Evolutionary conservation across 37 sponge, comb jelly and placozoan genomes (phyloP).

Genomic region (Aplysina aerophoba): DNA sequence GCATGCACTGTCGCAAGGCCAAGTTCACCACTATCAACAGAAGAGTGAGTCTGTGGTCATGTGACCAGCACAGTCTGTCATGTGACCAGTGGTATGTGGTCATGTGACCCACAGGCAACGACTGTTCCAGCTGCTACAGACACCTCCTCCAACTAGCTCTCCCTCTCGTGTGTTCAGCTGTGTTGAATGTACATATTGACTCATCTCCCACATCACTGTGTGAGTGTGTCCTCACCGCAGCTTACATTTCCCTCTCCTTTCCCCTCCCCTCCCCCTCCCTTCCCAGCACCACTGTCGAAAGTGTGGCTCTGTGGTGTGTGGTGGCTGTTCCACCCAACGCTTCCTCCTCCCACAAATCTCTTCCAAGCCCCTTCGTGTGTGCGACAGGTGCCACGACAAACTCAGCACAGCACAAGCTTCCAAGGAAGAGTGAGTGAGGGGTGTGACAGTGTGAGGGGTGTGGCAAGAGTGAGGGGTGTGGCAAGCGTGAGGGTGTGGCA

Average conservation of each 20-base stretch:
- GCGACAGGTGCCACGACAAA: slow-evolving; percentile 80
- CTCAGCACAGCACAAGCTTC: slow-evolving; percentile 44
- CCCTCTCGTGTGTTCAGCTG: too few relatives aligned
- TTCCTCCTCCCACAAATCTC: slow-evolving; percentile 74
- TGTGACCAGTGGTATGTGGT: too few relatives aligned
- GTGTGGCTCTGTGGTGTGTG: slow-evolving; percentile 91
- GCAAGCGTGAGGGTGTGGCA: too few relatives aligned
- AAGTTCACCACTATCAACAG: slow-evolving; percentile 88
- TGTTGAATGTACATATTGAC: too few relatives aligned
- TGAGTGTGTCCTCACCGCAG: neutral
- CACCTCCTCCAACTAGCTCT: too few relatives aligned
- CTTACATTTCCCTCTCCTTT: neutral
- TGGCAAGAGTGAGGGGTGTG: neutral
- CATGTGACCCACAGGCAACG: too few relatives aligned
- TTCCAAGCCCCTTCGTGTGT: slow-evolving; percentile 85
- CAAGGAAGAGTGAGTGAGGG: neutral
- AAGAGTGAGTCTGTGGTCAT: slow-evolving; percentile 69
- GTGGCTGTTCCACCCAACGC: slow-evolving; percentile 82
- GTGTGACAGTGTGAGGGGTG: neutral
- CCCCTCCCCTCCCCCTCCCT: slow-evolving; percentile 7
- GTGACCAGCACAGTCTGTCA: too few relatives aligned
- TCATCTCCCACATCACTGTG: too few relatives aligned
- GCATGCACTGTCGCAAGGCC: slow-evolving; percentile 92
- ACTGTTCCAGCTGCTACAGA: too few relatives aligned
- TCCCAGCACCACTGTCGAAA: slow-evolving; percentile 94